phyloP scores from a whole-genome alignment of 2,797 vertebrate species.

The Tapirus indicus region DNA sequence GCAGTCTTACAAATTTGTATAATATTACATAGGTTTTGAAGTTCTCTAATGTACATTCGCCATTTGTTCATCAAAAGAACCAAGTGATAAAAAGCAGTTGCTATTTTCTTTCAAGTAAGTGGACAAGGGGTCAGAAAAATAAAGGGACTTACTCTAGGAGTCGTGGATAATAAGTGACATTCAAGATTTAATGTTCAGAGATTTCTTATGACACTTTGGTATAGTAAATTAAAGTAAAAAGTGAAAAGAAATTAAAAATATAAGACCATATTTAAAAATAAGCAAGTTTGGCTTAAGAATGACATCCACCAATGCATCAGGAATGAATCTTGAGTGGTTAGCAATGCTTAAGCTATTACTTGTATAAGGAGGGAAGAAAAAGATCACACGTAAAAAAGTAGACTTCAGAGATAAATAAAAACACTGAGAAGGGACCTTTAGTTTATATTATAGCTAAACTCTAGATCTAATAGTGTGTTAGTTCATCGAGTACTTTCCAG shows the following conservation, averaged over 20 bases:
- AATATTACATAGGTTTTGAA: background rate
- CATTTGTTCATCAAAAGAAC: conserved; percentile 10
- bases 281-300: background rate
- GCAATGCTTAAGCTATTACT: background rate
- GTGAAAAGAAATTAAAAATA: background rate
- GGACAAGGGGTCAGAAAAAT: background rate
- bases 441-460: background rate
- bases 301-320: background rate
- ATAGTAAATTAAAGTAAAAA: conserved; percentile 16
- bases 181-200: background rate
- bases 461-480: background rate
- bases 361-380: background rate
- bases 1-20: background rate
- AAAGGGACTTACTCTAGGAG: background rate
- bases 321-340: background rate
- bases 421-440: background rate
- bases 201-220: background rate
- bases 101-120: background rate
- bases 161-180: background rate
- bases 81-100: background rate
- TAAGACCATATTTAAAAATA: background rate
- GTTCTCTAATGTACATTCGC: background rate
- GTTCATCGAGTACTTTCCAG: background rate
- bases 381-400: background rate
- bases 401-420: background rate